These are phyloP conservation scores for Phocoena phocoena DNA, from an alignment of 2,113 vertebrate species.

Conservation along the genomic window DNA sequence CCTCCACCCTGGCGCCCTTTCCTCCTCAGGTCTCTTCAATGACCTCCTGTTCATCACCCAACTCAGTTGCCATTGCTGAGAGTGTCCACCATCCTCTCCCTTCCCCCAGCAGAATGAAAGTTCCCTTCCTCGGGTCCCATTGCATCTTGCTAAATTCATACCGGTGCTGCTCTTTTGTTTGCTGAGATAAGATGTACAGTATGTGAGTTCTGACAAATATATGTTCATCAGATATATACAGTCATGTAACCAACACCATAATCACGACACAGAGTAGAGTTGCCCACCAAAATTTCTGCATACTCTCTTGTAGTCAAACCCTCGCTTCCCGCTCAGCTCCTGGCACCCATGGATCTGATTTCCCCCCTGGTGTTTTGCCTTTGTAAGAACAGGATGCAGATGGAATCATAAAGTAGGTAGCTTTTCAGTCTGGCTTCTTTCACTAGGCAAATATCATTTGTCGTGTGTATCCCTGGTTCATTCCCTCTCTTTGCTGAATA, in stretches of 20 bases:
- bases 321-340: not conserved
- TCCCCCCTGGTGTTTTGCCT: not conserved
- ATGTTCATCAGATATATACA: rapidly evolving
- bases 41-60: not conserved
- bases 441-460: not conserved
- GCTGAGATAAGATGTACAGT: not conserved
- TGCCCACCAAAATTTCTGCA: rapidly evolving
- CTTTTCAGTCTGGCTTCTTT: not conserved
- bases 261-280: not conserved
- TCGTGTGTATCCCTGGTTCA: not conserved
- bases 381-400: not conserved
- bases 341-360: not conserved
- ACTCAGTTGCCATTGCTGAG: not conserved
- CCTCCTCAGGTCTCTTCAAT: not conserved
- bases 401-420: not conserved
- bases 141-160: not conserved
- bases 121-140: not conserved
- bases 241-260: not conserved
- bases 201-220: not conserved
- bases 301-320: no score
- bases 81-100: not conserved
- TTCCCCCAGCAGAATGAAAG: not conserved
- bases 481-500: not conserved
- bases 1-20: rapidly evolving
- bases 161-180: not conserved